A percentile compares a stretch with the other conserved stretches of the same genome.
phyloP scores from a whole-genome alignment of 2,888 invertebrate genomes.

The Diadegma fenestrale region DNA sequence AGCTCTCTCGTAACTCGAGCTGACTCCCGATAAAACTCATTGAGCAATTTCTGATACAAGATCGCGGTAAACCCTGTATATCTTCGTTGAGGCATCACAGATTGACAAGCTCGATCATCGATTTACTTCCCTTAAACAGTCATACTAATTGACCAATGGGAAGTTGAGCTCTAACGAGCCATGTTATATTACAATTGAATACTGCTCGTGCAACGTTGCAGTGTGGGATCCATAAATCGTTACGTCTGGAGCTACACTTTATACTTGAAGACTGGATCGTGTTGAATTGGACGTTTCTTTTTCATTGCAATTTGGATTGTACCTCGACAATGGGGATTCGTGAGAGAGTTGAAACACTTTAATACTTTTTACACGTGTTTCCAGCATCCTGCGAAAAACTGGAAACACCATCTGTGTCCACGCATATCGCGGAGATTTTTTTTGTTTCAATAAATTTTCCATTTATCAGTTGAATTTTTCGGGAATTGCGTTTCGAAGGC shows the following conservation, averaged over 20 bases:
- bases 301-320: not conserved
- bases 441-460: too few relatives aligned
- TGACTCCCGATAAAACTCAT: conserved; percentile 52
- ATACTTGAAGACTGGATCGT: not conserved
- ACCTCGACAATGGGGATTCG: not conserved
- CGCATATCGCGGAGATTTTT: too few relatives aligned
- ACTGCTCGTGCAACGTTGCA: conserved; percentile 11
- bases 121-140: conserved; percentile 76
- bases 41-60: conserved; percentile 47
- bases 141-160: conserved; percentile 80
- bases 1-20: conserved; percentile 48
- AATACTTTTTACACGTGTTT: not conserved
- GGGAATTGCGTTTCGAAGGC: too few relatives aligned
- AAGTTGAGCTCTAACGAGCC: conserved; percentile 75
- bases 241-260: not conserved
- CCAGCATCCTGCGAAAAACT: too few relatives aligned
- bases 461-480: too few relatives aligned
- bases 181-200: conserved; percentile 49
- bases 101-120: conserved; percentile 43
- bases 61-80: conserved; percentile 11
- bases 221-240: conserved; percentile 8
- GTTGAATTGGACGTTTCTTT: not conserved
- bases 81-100: conserved; percentile 3
- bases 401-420: too few relatives aligned
- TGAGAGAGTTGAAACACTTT: not conserved